phyloP scores from a whole-genome alignment of 1,140 invertebrate genomes.

The Choristoneura fumiferana region DNA sequence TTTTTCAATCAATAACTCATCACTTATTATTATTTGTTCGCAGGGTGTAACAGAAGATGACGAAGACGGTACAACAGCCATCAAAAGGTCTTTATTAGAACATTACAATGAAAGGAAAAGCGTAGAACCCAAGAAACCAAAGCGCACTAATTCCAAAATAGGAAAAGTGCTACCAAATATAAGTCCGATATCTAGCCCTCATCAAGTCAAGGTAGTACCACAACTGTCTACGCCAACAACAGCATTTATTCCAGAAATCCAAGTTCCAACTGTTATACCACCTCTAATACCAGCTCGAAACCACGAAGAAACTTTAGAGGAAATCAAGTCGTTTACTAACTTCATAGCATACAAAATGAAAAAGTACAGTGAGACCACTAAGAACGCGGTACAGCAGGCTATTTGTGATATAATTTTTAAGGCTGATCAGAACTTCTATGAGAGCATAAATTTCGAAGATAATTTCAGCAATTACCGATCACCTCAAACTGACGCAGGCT shows the following conservation, averaged over 20 bases:
- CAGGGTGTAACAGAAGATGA: not conserved
- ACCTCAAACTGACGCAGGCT: not conserved
- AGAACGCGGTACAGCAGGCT: conserved; percentile 32
- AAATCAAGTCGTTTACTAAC: conserved; percentile 30
- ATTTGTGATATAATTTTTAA: conserved; percentile 38
- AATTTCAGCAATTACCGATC: not conserved
- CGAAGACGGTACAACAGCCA: not conserved
- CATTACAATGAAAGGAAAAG: conserved; percentile 2
- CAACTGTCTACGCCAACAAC: conserved; percentile 18
- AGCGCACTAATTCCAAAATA: not conserved
- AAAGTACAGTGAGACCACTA: conserved; percentile 29
- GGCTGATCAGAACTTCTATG: conserved; percentile 33
- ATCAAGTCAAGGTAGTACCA: not conserved
- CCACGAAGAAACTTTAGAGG: conserved; percentile 21
- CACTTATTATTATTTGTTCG: not conserved
- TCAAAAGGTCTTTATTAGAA: conserved; percentile 10
- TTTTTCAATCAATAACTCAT: too few relatives aligned
- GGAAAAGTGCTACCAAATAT: not conserved
- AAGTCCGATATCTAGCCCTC: not conserved
- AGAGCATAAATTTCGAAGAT: not conserved
- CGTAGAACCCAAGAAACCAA: not conserved
- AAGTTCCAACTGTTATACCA: too few relatives aligned
- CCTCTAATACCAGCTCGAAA: not conserved
- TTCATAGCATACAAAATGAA: conserved; percentile 39
- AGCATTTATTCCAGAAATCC: not conserved